These are phyloP conservation scores for Cercopithecus mitis DNA, from an alignment of 2,797 vertebrate genomes.

Conservation along the genomic window DNA sequence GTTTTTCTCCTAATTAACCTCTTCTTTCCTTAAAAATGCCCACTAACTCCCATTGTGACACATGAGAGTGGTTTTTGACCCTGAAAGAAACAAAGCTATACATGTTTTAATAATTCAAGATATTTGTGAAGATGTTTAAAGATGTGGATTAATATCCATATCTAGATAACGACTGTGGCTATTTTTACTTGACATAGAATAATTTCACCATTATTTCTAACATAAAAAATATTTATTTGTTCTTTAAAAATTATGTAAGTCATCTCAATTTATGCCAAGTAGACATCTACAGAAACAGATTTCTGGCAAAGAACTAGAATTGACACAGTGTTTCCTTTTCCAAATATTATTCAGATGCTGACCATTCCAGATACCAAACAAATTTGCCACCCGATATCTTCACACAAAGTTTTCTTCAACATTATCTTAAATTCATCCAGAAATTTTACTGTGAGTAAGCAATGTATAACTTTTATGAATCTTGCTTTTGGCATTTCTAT, in stretches of 20 bases:
- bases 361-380: background rate
- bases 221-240: background rate
- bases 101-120: background rate
- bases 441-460: background rate
- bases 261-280: background rate
- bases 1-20: background rate
- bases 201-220: constrained; percentile 30
- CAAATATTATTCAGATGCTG: background rate
- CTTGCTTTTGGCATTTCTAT: background rate
- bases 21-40: background rate
- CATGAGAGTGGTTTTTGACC: background rate
- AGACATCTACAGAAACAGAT: background rate
- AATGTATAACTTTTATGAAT: background rate
- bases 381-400: background rate
- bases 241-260: background rate
- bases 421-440: background rate
- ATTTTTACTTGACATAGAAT: background rate
- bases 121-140: background rate
- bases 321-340: background rate
- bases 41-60: background rate
- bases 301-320: background rate
- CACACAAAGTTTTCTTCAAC: background rate
- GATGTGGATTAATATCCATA: background rate
- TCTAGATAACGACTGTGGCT: background rate
- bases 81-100: background rate